Percentiles rank a stretch among this genome's conserved stretches.
Conservation (phyloP, 2,888 invertebrate genomes). For the Omphaloscelis lunosa region DNA sequence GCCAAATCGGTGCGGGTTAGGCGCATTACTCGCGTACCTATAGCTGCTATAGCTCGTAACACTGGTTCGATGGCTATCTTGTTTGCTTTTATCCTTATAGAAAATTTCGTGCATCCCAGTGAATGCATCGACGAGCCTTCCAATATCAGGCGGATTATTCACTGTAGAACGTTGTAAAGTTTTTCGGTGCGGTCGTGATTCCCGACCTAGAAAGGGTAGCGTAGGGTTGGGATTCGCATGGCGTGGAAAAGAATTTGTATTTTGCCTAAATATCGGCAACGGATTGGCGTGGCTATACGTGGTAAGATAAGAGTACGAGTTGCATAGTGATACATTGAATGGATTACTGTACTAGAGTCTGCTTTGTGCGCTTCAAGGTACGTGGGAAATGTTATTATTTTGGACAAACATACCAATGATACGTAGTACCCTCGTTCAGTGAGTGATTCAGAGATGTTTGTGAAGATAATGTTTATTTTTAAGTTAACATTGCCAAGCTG, state of each 20-base stretch:
- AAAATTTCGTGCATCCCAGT: conserved; percentile 90
- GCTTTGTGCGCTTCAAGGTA: conserved; percentile 74
- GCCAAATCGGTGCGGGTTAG: conserved; percentile 69
- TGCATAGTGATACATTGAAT: conserved; percentile 88
- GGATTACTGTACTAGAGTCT: conserved; percentile 83
- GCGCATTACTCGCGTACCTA: conserved; percentile 65
- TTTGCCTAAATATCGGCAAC: conserved; percentile 90
- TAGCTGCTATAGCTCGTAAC: conserved; percentile 75
- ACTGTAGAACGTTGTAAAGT: conserved; percentile 86
- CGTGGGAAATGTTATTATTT: conserved; percentile 71
- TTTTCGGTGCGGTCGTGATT: conserved; percentile 69
- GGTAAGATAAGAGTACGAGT: conserved; percentile 85
- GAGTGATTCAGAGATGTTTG: conserved; percentile 38
- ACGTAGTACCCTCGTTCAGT: conserved; percentile 19
- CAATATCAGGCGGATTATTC: conserved; percentile 89
- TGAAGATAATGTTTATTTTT: conserved; percentile 59
- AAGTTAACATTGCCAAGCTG: conserved; percentile 59
- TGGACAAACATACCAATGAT: conserved; percentile 55
- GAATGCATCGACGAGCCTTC: conserved; percentile 89
- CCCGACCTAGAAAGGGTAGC: conserved; percentile 68
- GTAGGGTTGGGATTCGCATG: conserved; percentile 77
- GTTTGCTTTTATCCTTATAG: conserved; percentile 91
- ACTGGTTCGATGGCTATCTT: conserved; percentile 88
- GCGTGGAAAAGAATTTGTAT: conserved; percentile 81
- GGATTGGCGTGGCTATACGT: conserved; percentile 87